Percentiles rank a stretch among this genome's conserved stretches.
phyloP scores from a whole-genome alignment of 2,888 invertebrate species.

The Sphaerophoria taeniata region DNA sequence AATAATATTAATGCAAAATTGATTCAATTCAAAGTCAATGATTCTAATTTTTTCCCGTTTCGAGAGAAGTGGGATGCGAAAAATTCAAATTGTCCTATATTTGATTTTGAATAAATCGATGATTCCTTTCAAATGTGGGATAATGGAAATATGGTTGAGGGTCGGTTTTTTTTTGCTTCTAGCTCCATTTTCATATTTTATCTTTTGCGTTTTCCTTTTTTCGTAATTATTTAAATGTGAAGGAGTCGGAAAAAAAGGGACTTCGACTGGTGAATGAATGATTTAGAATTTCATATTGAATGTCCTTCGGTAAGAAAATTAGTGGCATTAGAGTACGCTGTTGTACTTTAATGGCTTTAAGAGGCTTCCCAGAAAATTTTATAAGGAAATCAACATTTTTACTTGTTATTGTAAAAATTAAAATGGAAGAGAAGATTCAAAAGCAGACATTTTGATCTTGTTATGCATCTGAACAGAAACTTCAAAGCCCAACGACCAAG shows the following conservation, averaged over 20 bases:
- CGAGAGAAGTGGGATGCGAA: neutral
- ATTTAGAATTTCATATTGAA: too few relatives aligned
- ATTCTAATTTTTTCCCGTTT: conserved; percentile 32
- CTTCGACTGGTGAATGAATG: too few relatives aligned
- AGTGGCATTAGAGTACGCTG: too few relatives aligned
- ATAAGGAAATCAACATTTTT: too few relatives aligned
- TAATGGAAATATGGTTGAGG: neutral
- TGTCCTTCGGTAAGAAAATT: too few relatives aligned
- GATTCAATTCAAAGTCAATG: conserved; percentile 62
- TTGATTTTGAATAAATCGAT: conserved; percentile 34
- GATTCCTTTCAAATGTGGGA: conserved; percentile 3
- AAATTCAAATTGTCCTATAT: conserved; percentile 20
- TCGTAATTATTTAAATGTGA: conserved; percentile 25
- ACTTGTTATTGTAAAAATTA: too few relatives aligned
- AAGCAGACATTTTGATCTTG: too few relatives aligned
- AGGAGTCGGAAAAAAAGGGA: neutral
- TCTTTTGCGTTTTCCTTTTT: neutral
- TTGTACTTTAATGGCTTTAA: too few relatives aligned
- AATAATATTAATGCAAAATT: conserved; percentile 44
- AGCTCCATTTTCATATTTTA: neutral
- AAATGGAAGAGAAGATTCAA: too few relatives aligned
- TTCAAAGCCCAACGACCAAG: too few relatives aligned
- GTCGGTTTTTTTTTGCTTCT: neutral
- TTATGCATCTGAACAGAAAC: too few relatives aligned
- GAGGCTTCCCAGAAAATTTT: too few relatives aligned